These are phyloP conservation scores for Panzeria rudis DNA, from an alignment of 2,888 invertebrate species.

Conservation along the genomic window DNA sequence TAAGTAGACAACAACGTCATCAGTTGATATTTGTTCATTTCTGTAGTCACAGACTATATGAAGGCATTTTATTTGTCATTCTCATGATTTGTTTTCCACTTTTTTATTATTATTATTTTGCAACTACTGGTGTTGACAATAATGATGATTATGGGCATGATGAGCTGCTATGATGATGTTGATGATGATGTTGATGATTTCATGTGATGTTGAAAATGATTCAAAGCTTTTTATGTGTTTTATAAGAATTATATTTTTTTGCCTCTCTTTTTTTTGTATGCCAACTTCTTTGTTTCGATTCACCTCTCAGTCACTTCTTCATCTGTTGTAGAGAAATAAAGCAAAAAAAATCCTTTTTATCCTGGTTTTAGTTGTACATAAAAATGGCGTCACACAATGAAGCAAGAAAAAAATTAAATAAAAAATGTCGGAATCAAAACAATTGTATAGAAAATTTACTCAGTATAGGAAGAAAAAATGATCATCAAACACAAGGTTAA, in stretches of 20 bases:
- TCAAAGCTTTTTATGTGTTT: slow-evolving; percentile 30
- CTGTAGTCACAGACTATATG: slow-evolving; percentile 21
- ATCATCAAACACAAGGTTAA: slow-evolving; percentile 48
- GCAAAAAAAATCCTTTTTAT: slow-evolving; percentile 14
- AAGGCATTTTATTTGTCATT: slow-evolving; percentile 64
- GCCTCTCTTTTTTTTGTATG: not conserved
- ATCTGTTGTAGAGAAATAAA: slow-evolving; percentile 36
- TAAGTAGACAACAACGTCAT: slow-evolving; percentile 58
- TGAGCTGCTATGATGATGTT: slow-evolving; percentile 39
- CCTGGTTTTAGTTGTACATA: slow-evolving; percentile 38
- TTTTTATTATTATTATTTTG: slow-evolving; percentile 10
- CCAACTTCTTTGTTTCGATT: slow-evolving; percentile 61
- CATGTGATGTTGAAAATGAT: slow-evolving; percentile 39
- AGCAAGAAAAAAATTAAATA: not conserved
- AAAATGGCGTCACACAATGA: slow-evolving; percentile 59
- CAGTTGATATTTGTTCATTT: slow-evolving; percentile 38
- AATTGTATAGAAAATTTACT: slow-evolving; percentile 22
- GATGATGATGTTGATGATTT: slow-evolving; percentile 49
- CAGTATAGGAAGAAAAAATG: not conserved
- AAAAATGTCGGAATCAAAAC: slow-evolving; percentile 3
- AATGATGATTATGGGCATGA: slow-evolving; percentile 41
- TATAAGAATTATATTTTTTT: slow-evolving; percentile 28
- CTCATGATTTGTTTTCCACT: not conserved
- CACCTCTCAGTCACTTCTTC: slow-evolving; percentile 68
- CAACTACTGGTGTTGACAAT: slow-evolving; percentile 53